Evolutionary conservation across 1,140 invertebrate species (phyloP).

Genomic region (Tribolium madens): DNA sequence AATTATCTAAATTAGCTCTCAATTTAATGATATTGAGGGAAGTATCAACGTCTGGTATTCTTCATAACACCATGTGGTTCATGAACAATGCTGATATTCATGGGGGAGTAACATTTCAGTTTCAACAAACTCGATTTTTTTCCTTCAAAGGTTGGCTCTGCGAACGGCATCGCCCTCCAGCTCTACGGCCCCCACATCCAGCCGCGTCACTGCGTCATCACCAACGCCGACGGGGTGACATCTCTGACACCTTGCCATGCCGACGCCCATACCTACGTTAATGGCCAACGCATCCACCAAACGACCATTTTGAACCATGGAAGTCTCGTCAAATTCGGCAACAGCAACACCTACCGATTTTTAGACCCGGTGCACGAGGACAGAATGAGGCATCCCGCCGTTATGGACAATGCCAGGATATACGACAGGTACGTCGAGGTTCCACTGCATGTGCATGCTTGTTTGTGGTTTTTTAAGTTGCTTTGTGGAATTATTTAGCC

Average conservation of each 20-base stretch:
- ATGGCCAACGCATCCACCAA: conserved; percentile 91
- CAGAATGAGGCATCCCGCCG: conserved; percentile 73
- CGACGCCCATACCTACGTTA: conserved; percentile 94
- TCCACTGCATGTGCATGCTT: conserved; percentile 44
- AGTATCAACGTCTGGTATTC: conserved; percentile 29
- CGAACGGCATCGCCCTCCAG: conserved; percentile 74
- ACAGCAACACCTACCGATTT: conserved; percentile 93
- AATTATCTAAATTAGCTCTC: conserved; percentile 48
- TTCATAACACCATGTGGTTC: conserved; percentile 28
- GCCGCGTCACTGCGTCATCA: conserved; percentile 93
- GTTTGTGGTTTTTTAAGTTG: conserved; percentile 57
- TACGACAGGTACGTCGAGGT: conserved; percentile 77
- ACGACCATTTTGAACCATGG: conserved; percentile 92
- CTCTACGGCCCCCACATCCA: conserved; percentile 86
- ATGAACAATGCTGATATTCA: conserved; percentile 2
- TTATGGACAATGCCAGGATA: conserved; percentile 78
- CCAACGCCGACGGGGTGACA: conserved; percentile 88
- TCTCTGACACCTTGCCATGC: conserved; percentile 93
- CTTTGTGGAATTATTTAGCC: conserved; percentile 56
- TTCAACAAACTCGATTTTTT: neutral
- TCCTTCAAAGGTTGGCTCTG: conserved; percentile 71
- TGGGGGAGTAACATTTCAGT: neutral
- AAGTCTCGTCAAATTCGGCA: conserved; percentile 88
- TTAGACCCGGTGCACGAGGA: conserved; percentile 91
- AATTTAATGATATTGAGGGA: conserved; percentile 44